Evolutionary conservation across 1,140 invertebrate genomes (phyloP).

Genomic region (Gryllus bimaculatus): DNA sequence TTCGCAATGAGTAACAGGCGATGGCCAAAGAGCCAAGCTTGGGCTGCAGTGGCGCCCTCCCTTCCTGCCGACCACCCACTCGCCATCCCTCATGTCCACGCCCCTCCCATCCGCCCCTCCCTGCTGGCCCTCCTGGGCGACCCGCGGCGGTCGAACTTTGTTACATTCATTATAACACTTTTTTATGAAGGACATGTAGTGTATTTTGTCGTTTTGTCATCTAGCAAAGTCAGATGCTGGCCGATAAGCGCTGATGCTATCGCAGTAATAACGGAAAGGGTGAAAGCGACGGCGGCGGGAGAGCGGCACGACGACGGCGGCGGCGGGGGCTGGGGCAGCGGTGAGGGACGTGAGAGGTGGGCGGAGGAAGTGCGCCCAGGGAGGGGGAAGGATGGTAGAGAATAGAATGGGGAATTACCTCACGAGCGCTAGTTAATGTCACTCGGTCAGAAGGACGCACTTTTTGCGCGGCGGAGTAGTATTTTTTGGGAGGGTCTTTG

Average conservation of each 20-base stretch:
- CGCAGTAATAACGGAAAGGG: not conserved
- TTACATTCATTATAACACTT: constrained; percentile 6
- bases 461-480: not conserved
- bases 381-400: not conserved
- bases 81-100: not conserved
- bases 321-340: too few relatives aligned
- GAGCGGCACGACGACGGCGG: not conserved
- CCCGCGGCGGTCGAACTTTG: not conserved
- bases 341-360: not conserved
- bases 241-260: not conserved
- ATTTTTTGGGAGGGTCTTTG: too few relatives aligned
- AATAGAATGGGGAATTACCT: not conserved
- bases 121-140: not conserved
- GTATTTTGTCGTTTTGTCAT: constrained; percentile 5
- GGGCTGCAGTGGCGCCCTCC: not conserved
- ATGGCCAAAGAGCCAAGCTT: not conserved
- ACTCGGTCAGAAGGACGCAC: not conserved
- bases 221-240: not conserved
- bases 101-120: not conserved
- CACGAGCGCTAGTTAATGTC: not conserved
- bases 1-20: too few relatives aligned
- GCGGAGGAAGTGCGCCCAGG: not conserved
- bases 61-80: not conserved
- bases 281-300: not conserved
- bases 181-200: not conserved